Percentiles rank a stretch among this genome's conserved stretches.
Conservation (phyloP, 2,888 invertebrate species). For the Heliconius cydno region DNA sequence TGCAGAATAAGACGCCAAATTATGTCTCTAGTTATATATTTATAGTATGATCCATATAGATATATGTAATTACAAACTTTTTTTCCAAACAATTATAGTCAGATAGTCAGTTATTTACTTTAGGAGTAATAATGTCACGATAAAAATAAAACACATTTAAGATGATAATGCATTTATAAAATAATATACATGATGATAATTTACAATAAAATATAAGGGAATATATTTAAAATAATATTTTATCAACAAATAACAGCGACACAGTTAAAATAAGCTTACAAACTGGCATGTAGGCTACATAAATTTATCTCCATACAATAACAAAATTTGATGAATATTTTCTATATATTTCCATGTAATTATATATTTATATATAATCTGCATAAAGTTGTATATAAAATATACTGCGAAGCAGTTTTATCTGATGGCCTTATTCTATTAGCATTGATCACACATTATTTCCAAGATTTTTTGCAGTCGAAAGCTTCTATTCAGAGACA, state of each 20-base stretch:
- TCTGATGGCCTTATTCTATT: constrained; percentile 26
- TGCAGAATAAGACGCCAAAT: no score
- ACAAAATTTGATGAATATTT: neutral
- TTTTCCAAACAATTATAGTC: no score
- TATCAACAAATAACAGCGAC: constrained; percentile 23
- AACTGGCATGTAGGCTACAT: constrained; percentile 10
- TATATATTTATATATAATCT: constrained; percentile 21
- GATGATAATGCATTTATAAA: constrained; percentile 52
- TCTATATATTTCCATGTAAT: constrained; percentile 1
- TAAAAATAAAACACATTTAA: neutral
- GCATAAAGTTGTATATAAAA: constrained; percentile 38
- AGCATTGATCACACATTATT: constrained; percentile 21
- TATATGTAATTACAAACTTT: no score
- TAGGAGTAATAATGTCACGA: neutral
- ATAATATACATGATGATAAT: constrained; percentile 46
- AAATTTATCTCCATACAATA: constrained; percentile 1
- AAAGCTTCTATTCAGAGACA: neutral
- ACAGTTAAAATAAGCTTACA: constrained; percentile 22
- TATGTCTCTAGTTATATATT: no score
- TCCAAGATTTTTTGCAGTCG: neutral
- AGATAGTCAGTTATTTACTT: neutral
- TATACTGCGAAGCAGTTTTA: constrained; percentile 36
- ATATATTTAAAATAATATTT: constrained; percentile 41
- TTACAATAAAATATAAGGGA: constrained; percentile 46
- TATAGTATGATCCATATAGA: no score